Evolutionary conservation across 2,888 invertebrate genomes (phyloP), one percentile per base, ranked within the genome.

Genomic region (Trilocha varians): DNA sequence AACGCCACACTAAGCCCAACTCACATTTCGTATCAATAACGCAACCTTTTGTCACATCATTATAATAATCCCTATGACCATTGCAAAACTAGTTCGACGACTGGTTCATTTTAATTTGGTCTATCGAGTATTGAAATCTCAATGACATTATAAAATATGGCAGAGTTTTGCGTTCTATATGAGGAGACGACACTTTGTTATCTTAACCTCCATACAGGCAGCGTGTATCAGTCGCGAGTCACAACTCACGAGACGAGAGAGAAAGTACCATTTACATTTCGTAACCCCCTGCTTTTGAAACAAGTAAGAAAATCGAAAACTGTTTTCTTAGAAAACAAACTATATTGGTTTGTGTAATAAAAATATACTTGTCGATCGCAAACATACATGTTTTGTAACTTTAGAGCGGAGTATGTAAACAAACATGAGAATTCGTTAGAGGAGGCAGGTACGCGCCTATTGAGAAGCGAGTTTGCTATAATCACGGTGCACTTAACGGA

Each of bases 191-290:
- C 65, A 74, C 66, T 67, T 66, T 83, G 80, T 83, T 83, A 70
- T 82, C 67, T 72, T 84, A 82, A 83, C 80, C 83, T 82, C 78
- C 74, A 76, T 80, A 70, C 66, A 67, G 61, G 66, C 60, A 62
- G 62, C 64, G 63, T 59, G 57, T 70, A 78, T 75, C 69, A 70
- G 69, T 70, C 70, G 67, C 70, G 69, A 73, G 69, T 70, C 70
- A 67, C 70, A 69, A 73, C 25, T 25, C 25, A 25, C 25, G 11
- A 25, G 71, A 67, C 64, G 65, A 78, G 76, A 79, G 78, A 77
- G 78, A 80, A 80, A 80, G 78, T 77, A 73, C 59, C 49, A 65
- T 58, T 57, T 54, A 59, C 59, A 75, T 82, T 76, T 80, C 76
- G 74, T 79, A 79, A 83, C 62, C 49, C 52, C 18, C 50, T 52